Percentiles rank a stretch among this genome's conserved stretches.
Conservation (phyloP, 2,113 vertebrate species). For the Morone chrysops region DNA sequence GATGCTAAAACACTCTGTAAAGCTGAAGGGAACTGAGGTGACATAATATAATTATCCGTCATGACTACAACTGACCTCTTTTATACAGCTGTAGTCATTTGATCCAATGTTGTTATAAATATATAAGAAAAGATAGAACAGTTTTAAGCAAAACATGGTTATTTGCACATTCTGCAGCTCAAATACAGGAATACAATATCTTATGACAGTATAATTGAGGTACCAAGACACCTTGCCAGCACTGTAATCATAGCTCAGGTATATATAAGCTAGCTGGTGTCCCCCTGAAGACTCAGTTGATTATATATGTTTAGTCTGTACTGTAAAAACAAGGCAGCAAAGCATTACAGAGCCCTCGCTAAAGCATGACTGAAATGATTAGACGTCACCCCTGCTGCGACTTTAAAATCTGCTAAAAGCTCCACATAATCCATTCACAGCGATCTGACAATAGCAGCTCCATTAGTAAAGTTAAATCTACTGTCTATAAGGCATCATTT, state of each 20-base stretch:
- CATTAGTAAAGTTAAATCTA: neutral
- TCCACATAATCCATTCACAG: slow-evolving; percentile 12
- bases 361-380: slow-evolving; percentile 10
- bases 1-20: neutral
- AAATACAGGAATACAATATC: neutral
- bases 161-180: neutral
- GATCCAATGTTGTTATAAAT: neutral
- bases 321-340: neutral
- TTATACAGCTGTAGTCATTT: neutral
- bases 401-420: slow-evolving; percentile 47
- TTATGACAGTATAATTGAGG: neutral
- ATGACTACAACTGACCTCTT: neutral
- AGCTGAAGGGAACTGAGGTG: neutral
- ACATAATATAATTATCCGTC: neutral
- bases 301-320: neutral
- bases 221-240: neutral
- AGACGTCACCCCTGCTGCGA: slow-evolving; percentile 5
- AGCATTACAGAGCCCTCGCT: neutral
- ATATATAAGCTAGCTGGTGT: neutral
- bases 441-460: slow-evolving; percentile 4
- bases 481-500: neutral
- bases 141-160: neutral
- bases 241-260: neutral
- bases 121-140: neutral
- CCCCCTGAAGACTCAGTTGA: neutral